phyloP scores from a whole-genome alignment of 2,797 vertebrate species.

The Ispidina picta region DNA sequence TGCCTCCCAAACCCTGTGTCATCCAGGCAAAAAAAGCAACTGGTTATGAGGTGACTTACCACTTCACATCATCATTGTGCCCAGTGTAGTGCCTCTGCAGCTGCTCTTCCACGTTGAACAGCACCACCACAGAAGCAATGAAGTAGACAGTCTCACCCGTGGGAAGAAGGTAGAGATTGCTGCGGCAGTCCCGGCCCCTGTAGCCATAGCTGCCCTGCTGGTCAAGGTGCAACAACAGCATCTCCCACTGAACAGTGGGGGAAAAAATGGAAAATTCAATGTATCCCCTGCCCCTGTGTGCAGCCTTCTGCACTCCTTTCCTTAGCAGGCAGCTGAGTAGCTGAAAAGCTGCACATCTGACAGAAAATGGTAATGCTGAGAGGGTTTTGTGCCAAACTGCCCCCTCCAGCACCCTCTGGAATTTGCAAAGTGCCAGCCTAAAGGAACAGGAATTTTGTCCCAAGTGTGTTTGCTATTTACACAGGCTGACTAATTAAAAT shows the following conservation, averaged over 20 bases:
- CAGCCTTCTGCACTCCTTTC: background rate
- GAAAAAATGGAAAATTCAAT: background rate
- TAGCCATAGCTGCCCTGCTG: slow-evolving; percentile 88
- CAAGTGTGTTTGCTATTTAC: slow-evolving; percentile 19
- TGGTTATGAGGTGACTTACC: slow-evolving; percentile 79
- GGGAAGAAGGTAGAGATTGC: slow-evolving; percentile 94
- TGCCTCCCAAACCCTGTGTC: background rate
- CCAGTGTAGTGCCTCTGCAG: slow-evolving; percentile 96
- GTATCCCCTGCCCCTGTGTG: background rate
- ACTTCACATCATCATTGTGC: slow-evolving; percentile 97
- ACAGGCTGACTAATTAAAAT: slow-evolving; percentile 21
- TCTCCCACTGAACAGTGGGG: background rate
- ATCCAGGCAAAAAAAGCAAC: background rate
- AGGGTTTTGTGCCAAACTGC: background rate
- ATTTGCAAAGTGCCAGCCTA: background rate
- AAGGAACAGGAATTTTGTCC: background rate
- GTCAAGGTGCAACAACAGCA: slow-evolving; percentile 76
- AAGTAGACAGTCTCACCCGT: slow-evolving; percentile 98
- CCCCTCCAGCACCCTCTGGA: background rate
- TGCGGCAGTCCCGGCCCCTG: slow-evolving; percentile 95
- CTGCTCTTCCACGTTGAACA: slow-evolving; percentile 95
- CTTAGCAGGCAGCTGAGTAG: background rate
- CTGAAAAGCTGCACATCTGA: background rate
- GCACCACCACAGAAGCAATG: slow-evolving; percentile 95
- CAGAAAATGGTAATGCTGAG: background rate